Conservation (phyloP, 2,888 invertebrate species). For the Herminia tarsipennalis region DNA sequence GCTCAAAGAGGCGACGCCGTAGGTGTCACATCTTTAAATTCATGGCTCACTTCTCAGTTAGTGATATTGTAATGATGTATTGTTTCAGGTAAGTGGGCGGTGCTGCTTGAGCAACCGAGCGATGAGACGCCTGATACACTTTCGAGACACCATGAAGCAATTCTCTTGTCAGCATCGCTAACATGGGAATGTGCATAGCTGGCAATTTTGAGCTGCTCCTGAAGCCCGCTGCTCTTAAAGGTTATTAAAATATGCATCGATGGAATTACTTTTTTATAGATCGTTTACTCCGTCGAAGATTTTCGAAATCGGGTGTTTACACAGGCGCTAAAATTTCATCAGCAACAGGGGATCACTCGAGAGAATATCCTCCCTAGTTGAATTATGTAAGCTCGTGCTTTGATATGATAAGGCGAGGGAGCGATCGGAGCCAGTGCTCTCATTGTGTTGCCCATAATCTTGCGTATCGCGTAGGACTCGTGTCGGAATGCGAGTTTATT, state of each 20-base stretch:
- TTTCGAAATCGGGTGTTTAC: constrained; percentile 50
- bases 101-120: constrained; percentile 57
- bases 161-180: constrained; percentile 57
- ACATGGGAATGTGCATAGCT: constrained; percentile 35
- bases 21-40: constrained; percentile 66
- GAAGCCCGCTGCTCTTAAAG: too few species aligned
- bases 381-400: constrained; percentile 76
- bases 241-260: constrained; percentile 35
- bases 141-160: constrained; percentile 69
- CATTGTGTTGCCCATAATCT: constrained; percentile 82
- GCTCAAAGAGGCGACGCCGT: constrained; percentile 31
- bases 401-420: constrained; percentile 79
- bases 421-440: constrained; percentile 74
- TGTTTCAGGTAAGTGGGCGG: constrained; percentile 84
- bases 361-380: constrained; percentile 61
- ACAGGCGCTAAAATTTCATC: constrained; percentile 65
- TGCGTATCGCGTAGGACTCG: constrained; percentile 81
- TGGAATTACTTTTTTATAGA: constrained; percentile 31
- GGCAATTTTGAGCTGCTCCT: constrained; percentile 44
- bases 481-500: constrained; percentile 84
- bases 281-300: constrained; percentile 31
- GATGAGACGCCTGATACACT: constrained; percentile 69
- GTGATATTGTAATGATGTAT: constrained; percentile 82
- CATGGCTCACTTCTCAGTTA: constrained; percentile 64
- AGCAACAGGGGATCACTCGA: constrained; percentile 51